These are phyloP conservation scores for Smittia sp. DNA, from an alignment of 2,888 invertebrate genomes.

Conservation along the genomic window DNA sequence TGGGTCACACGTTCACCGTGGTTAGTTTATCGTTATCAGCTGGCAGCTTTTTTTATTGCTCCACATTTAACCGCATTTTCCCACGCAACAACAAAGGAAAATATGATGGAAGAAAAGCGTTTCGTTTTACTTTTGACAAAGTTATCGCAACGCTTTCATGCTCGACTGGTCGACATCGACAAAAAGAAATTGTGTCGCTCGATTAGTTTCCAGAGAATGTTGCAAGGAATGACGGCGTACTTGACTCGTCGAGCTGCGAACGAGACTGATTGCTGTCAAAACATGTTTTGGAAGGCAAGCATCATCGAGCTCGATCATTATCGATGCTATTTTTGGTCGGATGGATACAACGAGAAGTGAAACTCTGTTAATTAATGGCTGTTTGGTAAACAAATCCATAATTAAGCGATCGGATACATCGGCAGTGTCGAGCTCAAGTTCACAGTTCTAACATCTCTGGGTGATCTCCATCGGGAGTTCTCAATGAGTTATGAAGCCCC, in stretches of 20 bases:
- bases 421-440: not conserved
- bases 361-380: not conserved
- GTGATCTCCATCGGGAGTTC: not conserved
- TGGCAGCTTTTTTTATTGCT: not conserved
- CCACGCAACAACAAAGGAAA: not conserved
- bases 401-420: not conserved
- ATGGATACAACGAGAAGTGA: too few relatives aligned
- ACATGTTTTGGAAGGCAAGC: not conserved
- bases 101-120: not conserved
- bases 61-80: conserved; percentile 3
- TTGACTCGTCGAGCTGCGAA: not conserved
- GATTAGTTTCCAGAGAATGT: not conserved
- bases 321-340: not conserved
- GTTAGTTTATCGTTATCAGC: conserved; percentile 2
- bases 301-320: not conserved
- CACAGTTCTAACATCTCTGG: not conserved
- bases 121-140: not conserved
- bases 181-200: not conserved
- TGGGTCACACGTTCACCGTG: not conserved
- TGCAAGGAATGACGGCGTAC: not conserved
- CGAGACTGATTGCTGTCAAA: not conserved
- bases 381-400: conserved; percentile 8
- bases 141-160: not conserved
- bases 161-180: too few relatives aligned
- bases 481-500: conserved; percentile 6